These are phyloP conservation scores for Octopus sinensis DNA, from an alignment of 1,140 invertebrate species.

Conservation along the genomic window DNA sequence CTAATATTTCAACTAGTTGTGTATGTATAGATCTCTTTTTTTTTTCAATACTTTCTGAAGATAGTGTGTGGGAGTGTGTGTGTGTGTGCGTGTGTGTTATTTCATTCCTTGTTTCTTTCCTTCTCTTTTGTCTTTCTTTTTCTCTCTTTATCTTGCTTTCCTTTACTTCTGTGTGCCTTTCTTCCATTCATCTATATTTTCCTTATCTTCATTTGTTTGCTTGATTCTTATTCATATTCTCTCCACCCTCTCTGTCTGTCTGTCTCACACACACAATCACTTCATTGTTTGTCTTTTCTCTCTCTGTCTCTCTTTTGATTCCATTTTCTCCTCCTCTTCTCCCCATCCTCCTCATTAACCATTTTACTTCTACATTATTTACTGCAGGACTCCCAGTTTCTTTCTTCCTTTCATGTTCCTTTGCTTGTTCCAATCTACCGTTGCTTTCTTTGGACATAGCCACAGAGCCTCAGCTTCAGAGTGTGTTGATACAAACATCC, in stretches of 20 bases:
- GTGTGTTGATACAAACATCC: no score
- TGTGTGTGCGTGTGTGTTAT: background rate
- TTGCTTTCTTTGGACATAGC: background rate
- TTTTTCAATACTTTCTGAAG: no score
- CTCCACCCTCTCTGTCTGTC: background rate
- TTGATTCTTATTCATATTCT: background rate
- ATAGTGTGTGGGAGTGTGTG: no score
- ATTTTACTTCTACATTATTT: background rate
- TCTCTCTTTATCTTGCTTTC: constrained; percentile 21
- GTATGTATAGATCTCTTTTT: no score
- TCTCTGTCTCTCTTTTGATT: background rate
- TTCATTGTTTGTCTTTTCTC: background rate
- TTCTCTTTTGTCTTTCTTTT: background rate
- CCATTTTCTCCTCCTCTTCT: background rate
- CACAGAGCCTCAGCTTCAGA: background rate
- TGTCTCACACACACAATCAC: background rate
- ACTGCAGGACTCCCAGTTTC: background rate
- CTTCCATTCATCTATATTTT: background rate
- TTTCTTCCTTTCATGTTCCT: background rate
- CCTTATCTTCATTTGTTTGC: background rate
- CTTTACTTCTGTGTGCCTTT: background rate
- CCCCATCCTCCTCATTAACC: background rate
- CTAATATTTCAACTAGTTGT: no score
- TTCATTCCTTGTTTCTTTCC: background rate
- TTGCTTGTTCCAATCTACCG: background rate